Conservation (phyloP, 2,888 invertebrate genomes). For the Stenurella melanura region DNA sequence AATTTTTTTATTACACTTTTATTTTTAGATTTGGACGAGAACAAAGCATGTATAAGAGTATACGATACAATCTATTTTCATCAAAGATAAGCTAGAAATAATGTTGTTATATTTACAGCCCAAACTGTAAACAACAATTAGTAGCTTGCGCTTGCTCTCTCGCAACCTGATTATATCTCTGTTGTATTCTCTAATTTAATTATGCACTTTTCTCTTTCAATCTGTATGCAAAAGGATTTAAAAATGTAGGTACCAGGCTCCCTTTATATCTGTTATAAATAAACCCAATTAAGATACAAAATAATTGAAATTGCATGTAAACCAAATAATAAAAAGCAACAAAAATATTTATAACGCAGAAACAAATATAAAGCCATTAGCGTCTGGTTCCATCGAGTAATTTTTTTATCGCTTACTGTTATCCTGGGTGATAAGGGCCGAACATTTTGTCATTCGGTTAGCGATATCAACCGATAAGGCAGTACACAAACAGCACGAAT, state of each 20-base stretch:
- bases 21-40: too few species aligned
- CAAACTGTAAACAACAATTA: neutral
- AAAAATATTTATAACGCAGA: constrained; percentile 40
- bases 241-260: neutral
- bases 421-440: constrained; percentile 55
- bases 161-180: neutral
- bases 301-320: constrained; percentile 27
- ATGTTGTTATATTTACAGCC: neutral
- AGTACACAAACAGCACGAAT: constrained; percentile 72
- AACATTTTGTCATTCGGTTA: constrained; percentile 68
- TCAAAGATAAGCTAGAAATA: too few species aligned
- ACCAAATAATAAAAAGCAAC: constrained; percentile 27
- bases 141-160: neutral
- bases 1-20: too few species aligned
- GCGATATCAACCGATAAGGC: constrained; percentile 68
- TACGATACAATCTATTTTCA: too few species aligned
- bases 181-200: neutral
- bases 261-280: neutral
- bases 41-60: too few species aligned
- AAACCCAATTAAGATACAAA: constrained; percentile 35
- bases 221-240: neutral
- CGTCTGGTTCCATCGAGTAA: constrained; percentile 46
- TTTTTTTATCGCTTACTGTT: constrained; percentile 46
- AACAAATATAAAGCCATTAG: constrained; percentile 54
- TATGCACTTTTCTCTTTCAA: neutral